These are phyloP conservation scores for Marasmarcha lunaedactyla DNA, from an alignment of 2,888 invertebrate species.

Conservation along the genomic window DNA sequence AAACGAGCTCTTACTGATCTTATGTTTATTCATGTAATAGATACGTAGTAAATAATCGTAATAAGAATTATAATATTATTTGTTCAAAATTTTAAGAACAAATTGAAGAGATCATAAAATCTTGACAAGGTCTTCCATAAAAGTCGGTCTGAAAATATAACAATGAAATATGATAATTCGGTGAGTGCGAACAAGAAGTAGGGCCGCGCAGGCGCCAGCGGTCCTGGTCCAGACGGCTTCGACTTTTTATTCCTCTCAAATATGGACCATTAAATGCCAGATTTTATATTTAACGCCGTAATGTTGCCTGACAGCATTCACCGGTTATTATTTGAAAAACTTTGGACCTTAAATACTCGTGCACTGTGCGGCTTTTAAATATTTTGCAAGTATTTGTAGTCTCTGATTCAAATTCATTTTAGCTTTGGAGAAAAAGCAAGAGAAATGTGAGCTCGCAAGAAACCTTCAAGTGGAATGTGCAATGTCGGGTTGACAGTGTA, in stretches of 20 bases:
- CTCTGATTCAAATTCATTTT: too few species aligned
- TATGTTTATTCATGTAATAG: too few species aligned
- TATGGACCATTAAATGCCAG: constrained; percentile 45
- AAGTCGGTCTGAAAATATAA: constrained; percentile 40
- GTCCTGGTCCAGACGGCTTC: constrained; percentile 38
- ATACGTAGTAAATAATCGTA: too few species aligned
- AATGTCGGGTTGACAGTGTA: too few species aligned
- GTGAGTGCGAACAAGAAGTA: constrained; percentile 17
- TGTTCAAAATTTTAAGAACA: too few species aligned
- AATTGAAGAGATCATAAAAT: neutral
- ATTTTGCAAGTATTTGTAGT: too few species aligned
- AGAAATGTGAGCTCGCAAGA: too few species aligned
- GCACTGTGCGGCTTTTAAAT: neutral
- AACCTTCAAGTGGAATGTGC: too few species aligned
- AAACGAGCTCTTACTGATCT: too few species aligned
- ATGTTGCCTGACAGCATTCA: constrained; percentile 11
- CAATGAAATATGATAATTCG: constrained; percentile 54
- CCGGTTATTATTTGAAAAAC: constrained; percentile 16
- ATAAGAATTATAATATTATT: too few species aligned
- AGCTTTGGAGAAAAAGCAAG: too few species aligned
- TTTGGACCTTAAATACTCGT: constrained; percentile 7
- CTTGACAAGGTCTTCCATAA: constrained; percentile 23
- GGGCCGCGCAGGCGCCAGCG: constrained; percentile 44
- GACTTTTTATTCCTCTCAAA: constrained; percentile 48
- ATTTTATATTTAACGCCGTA: constrained; percentile 32